Base-by-base conservation (phyloP, 64 coral and sea anemone species). In the Porites lutea region DNA sequence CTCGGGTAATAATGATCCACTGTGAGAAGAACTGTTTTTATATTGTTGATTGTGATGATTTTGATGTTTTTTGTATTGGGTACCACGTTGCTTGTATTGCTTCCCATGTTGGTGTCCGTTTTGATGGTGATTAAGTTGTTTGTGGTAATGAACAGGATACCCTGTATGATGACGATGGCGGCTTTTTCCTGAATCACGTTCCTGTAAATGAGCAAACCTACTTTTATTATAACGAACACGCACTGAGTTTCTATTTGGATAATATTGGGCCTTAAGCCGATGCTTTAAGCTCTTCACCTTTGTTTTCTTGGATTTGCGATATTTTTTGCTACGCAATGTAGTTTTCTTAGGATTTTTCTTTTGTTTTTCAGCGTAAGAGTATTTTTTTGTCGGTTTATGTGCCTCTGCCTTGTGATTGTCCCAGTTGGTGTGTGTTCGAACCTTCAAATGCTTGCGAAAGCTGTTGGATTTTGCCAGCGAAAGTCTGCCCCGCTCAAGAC, bases 191-290 rank as follows among this genome's bases (percentile, higher is more conserved):
- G 62, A 43, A 68, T 12, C 18, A 21, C 48, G 20, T 61, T 52
- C 63, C 62, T 84, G 61, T 9, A 84, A 84, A 84, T 84, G 63
- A 48, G 61, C 45, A 84, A 68, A 69, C 50, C 52, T 9, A 52
- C 61, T 47, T 68, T 1, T 69, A 65, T 47, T 19, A 51, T 69
- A 47, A 69, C 15, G 22, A 19, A 13, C 5, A 13, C 16, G 14
- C 16, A 69, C 13, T 64, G 2, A 27, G 21, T 79, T 59, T 48
- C 49, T 18, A 13, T 84, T 68, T 3, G 18, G 3, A 19, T 18
- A 16, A 65, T 19, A 16, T 4, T 66, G 5, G n/a, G 18, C 48
- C 52, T 84, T 84, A 20, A 68, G 27, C 1, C 6, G 46, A 9
- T 22, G 44, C 18, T 84, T 52, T 68, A 9, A 11, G 16, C 49